Percentiles rank a stretch among this genome's conserved stretches.
Conservation (phyloP, 2,888 invertebrate genomes). For the Hecatera dysodea region DNA sequence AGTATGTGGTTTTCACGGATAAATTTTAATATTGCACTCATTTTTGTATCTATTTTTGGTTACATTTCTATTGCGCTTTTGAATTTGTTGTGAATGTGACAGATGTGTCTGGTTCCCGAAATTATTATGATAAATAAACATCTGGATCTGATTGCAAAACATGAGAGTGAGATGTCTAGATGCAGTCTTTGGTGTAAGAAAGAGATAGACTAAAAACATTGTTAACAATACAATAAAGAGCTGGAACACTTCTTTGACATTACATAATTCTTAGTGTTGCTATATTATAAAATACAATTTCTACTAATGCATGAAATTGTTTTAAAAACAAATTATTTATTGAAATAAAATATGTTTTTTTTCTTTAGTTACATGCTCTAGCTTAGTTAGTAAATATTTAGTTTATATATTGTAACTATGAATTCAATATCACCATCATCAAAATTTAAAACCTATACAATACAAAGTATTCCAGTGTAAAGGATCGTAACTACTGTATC, state of each 20-base stretch:
- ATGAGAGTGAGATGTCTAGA: slow-evolving; percentile 25
- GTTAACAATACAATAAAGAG: neutral
- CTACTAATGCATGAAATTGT: too few species aligned
- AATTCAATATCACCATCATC: neutral
- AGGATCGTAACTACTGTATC: slow-evolving; percentile 71
- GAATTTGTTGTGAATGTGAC: slow-evolving; percentile 77
- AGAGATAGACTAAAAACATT: slow-evolving; percentile 41
- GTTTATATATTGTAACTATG: too few species aligned
- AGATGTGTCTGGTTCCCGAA: slow-evolving; percentile 35
- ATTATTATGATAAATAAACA: slow-evolving; percentile 39
- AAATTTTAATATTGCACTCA: slow-evolving; percentile 93
- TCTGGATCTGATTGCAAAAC: slow-evolving; percentile 13
- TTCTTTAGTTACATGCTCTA: too few species aligned
- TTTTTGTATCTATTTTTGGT: slow-evolving; percentile 79
- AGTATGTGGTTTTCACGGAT: slow-evolving; percentile 93
- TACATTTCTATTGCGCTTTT: slow-evolving; percentile 84
- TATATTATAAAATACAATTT: slow-evolving; percentile 2
- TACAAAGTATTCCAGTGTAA: slow-evolving; percentile 45
- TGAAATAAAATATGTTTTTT: too few species aligned
- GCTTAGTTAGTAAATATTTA: too few species aligned
- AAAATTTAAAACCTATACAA: neutral
- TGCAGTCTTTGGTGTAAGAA: neutral
- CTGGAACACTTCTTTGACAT: slow-evolving; percentile 55
- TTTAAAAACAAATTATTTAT: too few species aligned
- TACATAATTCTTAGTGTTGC: slow-evolving; percentile 47